Evolutionary conservation across 1,140 invertebrate genomes (phyloP).

Genomic region (Listronotus oregonensis): DNA sequence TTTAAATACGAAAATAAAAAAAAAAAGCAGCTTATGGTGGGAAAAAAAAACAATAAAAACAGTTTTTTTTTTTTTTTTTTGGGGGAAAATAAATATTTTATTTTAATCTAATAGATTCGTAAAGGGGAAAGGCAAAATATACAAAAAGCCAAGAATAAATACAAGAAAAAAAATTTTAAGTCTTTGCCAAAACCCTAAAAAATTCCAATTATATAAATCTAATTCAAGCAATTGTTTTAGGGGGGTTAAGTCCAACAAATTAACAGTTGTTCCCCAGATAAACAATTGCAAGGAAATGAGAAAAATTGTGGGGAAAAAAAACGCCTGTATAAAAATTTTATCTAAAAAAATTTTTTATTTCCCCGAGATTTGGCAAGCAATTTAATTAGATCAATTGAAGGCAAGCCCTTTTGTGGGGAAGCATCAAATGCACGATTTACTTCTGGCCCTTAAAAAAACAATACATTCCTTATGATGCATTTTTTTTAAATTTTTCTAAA

Average conservation of each 20-base stretch:
- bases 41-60: no score
- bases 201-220: no score
- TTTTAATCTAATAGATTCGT: no score
- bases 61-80: no score
- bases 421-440: slow-evolving; percentile 79
- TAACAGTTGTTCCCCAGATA: slow-evolving; percentile 73
- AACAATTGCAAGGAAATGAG: slow-evolving; percentile 75
- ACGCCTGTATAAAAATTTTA: slow-evolving; percentile 13
- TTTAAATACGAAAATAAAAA: no score
- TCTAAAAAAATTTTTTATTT: slow-evolving; percentile 28
- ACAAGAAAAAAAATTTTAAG: no score
- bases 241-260: slow-evolving; percentile 81
- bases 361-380: slow-evolving; percentile 88
- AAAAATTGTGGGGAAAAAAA: slow-evolving; percentile 91
- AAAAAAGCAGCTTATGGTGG: no score
- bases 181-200: no score
- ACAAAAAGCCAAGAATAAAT: no score
- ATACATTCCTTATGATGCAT: slow-evolving; percentile 76
- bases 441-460: slow-evolving; percentile 80
- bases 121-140: no score
- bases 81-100: no score
- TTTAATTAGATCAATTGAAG: slow-evolving; percentile 72
- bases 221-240: no score
- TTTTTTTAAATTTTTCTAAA: slow-evolving; percentile 75
- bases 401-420: slow-evolving; percentile 73